Base-by-base conservation (phyloP, 2,113 vertebrate genomes). In the Stigmatopora argus region DNA sequence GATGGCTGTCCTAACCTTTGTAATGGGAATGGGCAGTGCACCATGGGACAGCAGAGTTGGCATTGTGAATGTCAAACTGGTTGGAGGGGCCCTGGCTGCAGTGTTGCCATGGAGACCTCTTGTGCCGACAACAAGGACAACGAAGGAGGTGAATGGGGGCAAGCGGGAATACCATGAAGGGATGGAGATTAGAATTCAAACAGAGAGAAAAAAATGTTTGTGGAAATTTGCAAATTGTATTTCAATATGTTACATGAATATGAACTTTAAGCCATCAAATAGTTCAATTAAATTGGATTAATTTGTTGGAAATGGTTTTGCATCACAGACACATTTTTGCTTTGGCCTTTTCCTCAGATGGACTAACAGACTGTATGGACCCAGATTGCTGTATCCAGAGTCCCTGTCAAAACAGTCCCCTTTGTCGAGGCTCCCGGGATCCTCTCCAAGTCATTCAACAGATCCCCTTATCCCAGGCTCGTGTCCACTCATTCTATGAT, bases 71-170 rank as follows among this genome's bases (percentile, higher is more conserved):
- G 97, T 91, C 96, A 98, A 92, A 95, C 92, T 45, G 96, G 97
- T 90, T 99, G 97, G 97, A 94, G 97, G 89, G 97, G 97, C 45
- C 91, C 92, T 8, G 96, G 97, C 81, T 99, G 97, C 94, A 98
- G 92, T 72, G 96, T 98, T 78, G 95, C 97, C 89, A 98, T 99
- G 96, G 97, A 98, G 87, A 99, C 96, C 45, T 94, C 95, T 85
- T 99, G 97, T 18, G 94, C 95, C 6, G 96, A 99, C 93, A 95
- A 89, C 93, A 98, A 98, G 93, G 97, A 99, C 89, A 99, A 99
- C 63, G 97, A 99, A 93, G 96, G 96, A 96, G 97, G 97, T 99
- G 90, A 95, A 92, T 41, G 48, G 23, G 47, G 65, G 65, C 46
- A 58, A 49, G 47, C 2, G 1, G 46, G 48, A 14, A 9, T 9